Percentiles rank a stretch among this genome's conserved stretches.
Evolutionary conservation across 2,888 invertebrate species (phyloP).

Genomic region (Drosophila infuscata): DNA sequence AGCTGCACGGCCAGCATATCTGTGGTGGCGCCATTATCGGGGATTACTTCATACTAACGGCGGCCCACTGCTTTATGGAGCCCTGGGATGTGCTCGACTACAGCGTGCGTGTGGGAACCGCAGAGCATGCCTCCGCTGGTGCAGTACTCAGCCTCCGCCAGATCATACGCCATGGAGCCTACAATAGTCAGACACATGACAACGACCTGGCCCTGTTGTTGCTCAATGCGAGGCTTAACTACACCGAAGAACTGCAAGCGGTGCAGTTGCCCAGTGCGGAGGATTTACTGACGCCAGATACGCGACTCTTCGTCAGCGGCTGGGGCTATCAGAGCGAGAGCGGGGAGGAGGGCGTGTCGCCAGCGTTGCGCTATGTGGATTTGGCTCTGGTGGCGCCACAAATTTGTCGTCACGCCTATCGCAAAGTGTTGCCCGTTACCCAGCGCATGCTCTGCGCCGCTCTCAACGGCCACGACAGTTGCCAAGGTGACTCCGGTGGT

Average conservation of each 20-base stretch:
- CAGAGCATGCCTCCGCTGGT: slow-evolving; percentile 71
- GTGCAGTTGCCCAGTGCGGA: slow-evolving; percentile 58
- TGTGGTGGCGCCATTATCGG: slow-evolving; percentile 79
- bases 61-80: slow-evolving; percentile 76
- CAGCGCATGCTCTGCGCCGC: slow-evolving; percentile 80
- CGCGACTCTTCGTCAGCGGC: slow-evolving; percentile 72
- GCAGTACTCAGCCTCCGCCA: slow-evolving; percentile 64
- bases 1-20: slow-evolving; percentile 58
- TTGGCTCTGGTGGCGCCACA: slow-evolving; percentile 60
- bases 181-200: slow-evolving; percentile 67
- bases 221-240: slow-evolving; percentile 67
- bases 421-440: slow-evolving; percentile 70
- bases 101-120: slow-evolving; percentile 71
- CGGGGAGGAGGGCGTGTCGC: slow-evolving; percentile 56
- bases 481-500: slow-evolving; percentile 82
- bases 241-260: slow-evolving; percentile 61
- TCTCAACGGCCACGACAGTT: slow-evolving; percentile 75
- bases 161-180: slow-evolving; percentile 71
- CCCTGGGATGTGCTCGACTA: slow-evolving; percentile 58
- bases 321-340: slow-evolving; percentile 77
- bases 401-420: slow-evolving; percentile 64
- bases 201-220: slow-evolving; percentile 78
- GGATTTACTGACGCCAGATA: slow-evolving; percentile 45
- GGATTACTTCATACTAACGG: slow-evolving; percentile 68
- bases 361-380: slow-evolving; percentile 68